Percentiles rank a stretch among this genome's conserved stretches.
These are phyloP conservation scores for Pogonocichla stellata DNA, from an alignment of 2,113 vertebrate species.

Conservation along the genomic window DNA sequence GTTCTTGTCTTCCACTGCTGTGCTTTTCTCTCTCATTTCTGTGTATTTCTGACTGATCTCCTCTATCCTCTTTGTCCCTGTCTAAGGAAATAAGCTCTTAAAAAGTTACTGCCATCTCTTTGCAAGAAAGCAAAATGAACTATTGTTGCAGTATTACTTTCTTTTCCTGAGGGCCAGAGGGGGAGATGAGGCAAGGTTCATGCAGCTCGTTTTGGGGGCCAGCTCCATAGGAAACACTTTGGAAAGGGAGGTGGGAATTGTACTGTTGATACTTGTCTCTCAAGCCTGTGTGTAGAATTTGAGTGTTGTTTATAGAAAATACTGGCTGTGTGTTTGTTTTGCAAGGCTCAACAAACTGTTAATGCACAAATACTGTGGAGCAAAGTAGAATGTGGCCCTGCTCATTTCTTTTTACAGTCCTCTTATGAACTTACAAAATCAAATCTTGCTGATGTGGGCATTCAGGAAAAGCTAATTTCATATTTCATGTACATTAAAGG, in stretches of 20 bases:
- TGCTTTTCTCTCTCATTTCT: neutral
- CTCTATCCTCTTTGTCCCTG: neutral
- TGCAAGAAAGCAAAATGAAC: neutral
- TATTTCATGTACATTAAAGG: neutral
- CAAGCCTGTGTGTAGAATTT: neutral
- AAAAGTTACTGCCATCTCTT: neutral
- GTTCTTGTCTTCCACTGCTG: neutral
- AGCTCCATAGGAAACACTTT: neutral
- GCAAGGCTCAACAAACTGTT: neutral
- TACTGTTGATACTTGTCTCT: neutral
- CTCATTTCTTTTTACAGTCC: neutral
- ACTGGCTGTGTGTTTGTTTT: neutral
- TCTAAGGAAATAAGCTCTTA: neutral
- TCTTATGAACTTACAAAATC: conserved; percentile 19
- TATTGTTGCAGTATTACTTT: neutral
- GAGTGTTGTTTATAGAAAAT: neutral
- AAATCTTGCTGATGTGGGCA: conserved; percentile 14
- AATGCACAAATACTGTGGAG: neutral
- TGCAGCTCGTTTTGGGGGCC: neutral
- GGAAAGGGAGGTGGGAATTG: neutral
- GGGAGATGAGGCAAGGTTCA: neutral
- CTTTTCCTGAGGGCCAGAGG: neutral
- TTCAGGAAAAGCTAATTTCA: conserved; percentile 19
- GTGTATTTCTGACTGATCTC: neutral
- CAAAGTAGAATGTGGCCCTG: neutral